Conservation (phyloP, 2,797 vertebrate genomes). For the Choloepus didactylus region DNA sequence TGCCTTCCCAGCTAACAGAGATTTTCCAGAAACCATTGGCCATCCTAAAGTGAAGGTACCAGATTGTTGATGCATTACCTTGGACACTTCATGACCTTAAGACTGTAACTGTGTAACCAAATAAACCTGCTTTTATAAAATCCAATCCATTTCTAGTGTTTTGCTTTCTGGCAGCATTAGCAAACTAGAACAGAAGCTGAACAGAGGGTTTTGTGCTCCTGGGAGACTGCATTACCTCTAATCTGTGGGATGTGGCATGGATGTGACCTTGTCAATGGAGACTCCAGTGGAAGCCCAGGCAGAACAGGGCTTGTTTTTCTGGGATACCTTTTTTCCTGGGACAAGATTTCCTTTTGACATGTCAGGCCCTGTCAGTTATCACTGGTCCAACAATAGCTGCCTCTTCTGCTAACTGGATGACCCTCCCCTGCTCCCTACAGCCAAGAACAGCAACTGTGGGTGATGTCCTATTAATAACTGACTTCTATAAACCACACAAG, state of each 20-base stretch:
- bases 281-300: not conserved
- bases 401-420: not conserved
- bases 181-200: accelerated
- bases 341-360: not conserved
- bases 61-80: too few species aligned
- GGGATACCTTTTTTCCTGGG: too few species aligned
- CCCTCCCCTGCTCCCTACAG: not conserved
- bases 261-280: accelerated
- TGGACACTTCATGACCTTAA: too few species aligned
- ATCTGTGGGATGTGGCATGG: accelerated
- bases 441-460: not conserved
- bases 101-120: too few species aligned
- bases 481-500: not conserved
- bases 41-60: too few species aligned
- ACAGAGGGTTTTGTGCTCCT: not conserved
- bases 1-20: too few species aligned
- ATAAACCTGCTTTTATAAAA: too few species aligned
- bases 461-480: not conserved
- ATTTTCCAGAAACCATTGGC: too few species aligned
- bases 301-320: not conserved
- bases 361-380: accelerated
- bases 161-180: too few species aligned
- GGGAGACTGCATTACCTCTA: too few species aligned
- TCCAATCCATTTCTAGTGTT: too few species aligned
- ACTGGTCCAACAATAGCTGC: not conserved